Evolutionary conservation across 2,888 invertebrate genomes (phyloP).

Genomic region (Brachyopa scutellaris): DNA sequence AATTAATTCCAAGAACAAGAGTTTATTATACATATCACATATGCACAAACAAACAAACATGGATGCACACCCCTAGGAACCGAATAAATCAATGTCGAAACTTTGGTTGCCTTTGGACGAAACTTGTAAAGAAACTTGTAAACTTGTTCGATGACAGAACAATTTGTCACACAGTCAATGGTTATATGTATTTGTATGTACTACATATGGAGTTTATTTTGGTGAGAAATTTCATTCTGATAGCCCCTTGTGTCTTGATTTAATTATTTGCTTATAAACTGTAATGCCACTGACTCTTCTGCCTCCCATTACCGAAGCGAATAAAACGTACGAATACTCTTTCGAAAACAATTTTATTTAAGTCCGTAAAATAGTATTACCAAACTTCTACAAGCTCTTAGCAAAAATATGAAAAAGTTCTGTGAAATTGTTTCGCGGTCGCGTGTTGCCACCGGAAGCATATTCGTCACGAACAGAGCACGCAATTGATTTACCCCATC

Average conservation of each 20-base stretch:
- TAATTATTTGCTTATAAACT: constrained; percentile 15
- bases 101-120: constrained; percentile 1
- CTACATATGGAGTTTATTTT: neutral
- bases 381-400: constrained; percentile 28
- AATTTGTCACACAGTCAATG: constrained; percentile 38
- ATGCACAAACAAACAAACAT: neutral
- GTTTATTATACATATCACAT: neutral
- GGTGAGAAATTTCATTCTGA: neutral
- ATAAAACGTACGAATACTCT: constrained; percentile 5
- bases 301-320: constrained; percentile 16
- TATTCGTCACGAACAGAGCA: constrained; percentile 48
- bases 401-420: constrained; percentile 21
- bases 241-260: constrained; percentile 13
- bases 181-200: too few species aligned
- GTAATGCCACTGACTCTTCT: constrained; percentile 1
- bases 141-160: constrained; percentile 30
- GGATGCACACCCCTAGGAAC: neutral
- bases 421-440: constrained; percentile 37
- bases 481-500: constrained; percentile 50
- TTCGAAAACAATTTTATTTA: constrained; percentile 24
- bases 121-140: neutral
- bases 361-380: constrained; percentile 36
- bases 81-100: constrained; percentile 17
- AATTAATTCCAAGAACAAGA: constrained; percentile 10
- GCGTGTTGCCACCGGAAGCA: constrained; percentile 41